Base-by-base conservation (phyloP, 2,888 invertebrate species). In the Drosophila quinaria region DNA sequence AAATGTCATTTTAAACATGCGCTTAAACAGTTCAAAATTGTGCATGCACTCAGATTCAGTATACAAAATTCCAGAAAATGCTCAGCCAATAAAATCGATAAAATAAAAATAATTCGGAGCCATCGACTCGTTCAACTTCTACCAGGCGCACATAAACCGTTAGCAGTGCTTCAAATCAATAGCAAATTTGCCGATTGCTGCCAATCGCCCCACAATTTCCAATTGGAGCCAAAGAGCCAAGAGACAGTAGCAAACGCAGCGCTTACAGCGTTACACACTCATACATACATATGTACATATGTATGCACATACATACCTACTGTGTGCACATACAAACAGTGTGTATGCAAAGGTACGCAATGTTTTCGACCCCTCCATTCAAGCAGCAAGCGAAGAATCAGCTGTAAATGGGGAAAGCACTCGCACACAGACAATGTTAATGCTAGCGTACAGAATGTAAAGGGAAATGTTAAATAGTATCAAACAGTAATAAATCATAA, bases 91-190 rank as follows among this genome's bases (percentile, higher is more conserved):
- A 85, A 90, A 90, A 91, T 91, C 90, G 79, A 90, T 90, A 85
- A 78, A 72, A 80, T 54, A 71, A 72, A 79, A 81, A 75, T 78
- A n/a, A 81, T 90, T 89, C 71, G 80, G 75, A 87, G 90, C 80
- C 90, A 91, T 91, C 90, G 91, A 90, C 89, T 91, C 88, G 88
- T 89, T 91, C 81, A 89, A 81, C 79, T 85, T 87, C 52, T 82
- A 91, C 86, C 90, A 91, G 91, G 91, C 82, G 65, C 44, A 44
- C 90, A 90, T 84, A 76, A 87, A 65, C 41, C 42, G 64, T 22
- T 64, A 74, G 54, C 42, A 60, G 47, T n/a, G 51, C 70, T 74
- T 70, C 78, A 79, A 85, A 83, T 78, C 81, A 74, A 64, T 56
- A 42, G 35, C 69, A 46, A 54, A 66, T 37, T 55, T 51, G 39